Conservation (phyloP, 2,113 vertebrate genomes). For the Centropus bengalensis region DNA sequence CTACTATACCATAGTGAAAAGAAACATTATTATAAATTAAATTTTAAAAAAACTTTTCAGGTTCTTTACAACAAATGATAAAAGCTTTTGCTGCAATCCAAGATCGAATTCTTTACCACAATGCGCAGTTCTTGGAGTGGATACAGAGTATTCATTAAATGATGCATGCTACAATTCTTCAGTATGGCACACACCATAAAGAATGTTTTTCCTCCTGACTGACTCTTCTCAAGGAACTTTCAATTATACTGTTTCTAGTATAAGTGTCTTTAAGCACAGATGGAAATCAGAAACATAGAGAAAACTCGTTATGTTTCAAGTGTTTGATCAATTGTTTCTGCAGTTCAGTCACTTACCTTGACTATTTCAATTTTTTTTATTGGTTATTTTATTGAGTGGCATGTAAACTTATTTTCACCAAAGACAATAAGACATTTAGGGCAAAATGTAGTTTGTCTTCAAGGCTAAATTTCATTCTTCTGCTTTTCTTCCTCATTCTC, state of each 20-base stretch:
- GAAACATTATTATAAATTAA: not conserved
- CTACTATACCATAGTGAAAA: not conserved
- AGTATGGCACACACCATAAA: not conserved
- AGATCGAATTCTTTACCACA: not conserved
- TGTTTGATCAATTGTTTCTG: not conserved
- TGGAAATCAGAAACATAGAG: not conserved
- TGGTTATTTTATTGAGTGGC: not conserved
- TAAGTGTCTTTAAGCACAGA: not conserved
- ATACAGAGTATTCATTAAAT: not conserved
- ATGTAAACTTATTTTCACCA: not conserved
- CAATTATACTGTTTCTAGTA: not conserved
- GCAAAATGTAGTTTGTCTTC: not conserved
- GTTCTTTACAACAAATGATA: not conserved
- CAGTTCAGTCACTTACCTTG: not conserved
- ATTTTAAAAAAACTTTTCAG: not conserved
- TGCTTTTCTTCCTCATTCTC: not conserved
- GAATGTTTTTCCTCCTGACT: not conserved
- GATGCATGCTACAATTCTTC: not conserved
- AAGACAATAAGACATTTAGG: not conserved
- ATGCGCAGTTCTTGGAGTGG: not conserved
- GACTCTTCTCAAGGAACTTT: not conserved
- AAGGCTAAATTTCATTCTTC: not conserved
- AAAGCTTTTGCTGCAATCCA: not conserved
- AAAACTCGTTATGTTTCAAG: not conserved
- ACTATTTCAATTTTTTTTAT: not conserved